A percentile compares a stretch with the other conserved stretches of the same genome.
Evolutionary conservation across 1,140 invertebrate genomes (phyloP).

Genomic region (Chrysopa pallens): DNA sequence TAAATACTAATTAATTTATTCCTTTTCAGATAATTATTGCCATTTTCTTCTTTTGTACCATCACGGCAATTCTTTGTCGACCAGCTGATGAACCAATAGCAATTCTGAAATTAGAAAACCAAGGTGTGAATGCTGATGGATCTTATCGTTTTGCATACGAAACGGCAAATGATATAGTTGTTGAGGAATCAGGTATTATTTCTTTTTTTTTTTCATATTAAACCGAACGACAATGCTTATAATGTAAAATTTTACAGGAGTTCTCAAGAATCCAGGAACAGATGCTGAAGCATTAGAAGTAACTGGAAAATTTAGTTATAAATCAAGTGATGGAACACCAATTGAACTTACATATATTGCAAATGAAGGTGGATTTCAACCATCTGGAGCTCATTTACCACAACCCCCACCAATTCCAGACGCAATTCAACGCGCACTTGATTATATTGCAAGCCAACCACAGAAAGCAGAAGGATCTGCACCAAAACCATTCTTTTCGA

Average conservation of each 20-base stretch:
- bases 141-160: no score
- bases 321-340: conserved; percentile 21
- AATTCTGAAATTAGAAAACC: conserved; percentile 30
- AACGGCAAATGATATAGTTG: background rate
- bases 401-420: conserved; percentile 33
- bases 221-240: background rate
- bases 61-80: conserved; percentile 6
- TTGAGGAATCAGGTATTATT: background rate
- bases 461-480: conserved; percentile 1
- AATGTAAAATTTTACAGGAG: background rate
- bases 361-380: conserved; percentile 31
- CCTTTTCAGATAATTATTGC: conserved; percentile 3
- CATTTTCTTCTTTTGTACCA: conserved; percentile 1
- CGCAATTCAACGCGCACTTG: conserved; percentile 17
- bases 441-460: conserved; percentile 22
- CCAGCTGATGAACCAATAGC: conserved; percentile 23
- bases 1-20: background rate
- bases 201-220: background rate
- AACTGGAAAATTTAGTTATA: background rate
- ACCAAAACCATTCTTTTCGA: no score
- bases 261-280: background rate
- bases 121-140: conserved; percentile 15
- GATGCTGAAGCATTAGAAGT: background rate
- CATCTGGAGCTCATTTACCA: conserved; percentile 26
- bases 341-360: conserved; percentile 29